These are phyloP conservation scores for Agonopterix arenella DNA, from an alignment of 2,888 invertebrate species.

Conservation along the genomic window DNA sequence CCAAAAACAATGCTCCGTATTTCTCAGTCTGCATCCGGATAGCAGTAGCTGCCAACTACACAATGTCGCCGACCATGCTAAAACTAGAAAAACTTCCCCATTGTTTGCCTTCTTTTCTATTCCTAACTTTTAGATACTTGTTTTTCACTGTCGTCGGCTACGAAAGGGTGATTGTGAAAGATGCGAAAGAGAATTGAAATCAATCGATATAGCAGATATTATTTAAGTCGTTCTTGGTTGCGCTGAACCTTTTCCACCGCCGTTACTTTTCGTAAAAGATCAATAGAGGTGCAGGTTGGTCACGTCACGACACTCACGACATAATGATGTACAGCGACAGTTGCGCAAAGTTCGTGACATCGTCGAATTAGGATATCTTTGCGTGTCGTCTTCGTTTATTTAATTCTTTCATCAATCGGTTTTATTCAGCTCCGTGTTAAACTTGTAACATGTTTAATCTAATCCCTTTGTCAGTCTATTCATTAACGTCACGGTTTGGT, in stretches of 20 bases:
- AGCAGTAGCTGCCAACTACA: slow-evolving; percentile 48
- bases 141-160: slow-evolving; percentile 39
- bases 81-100: slow-evolving; percentile 56
- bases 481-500: not conserved
- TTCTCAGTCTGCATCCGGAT: slow-evolving; percentile 47
- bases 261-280: slow-evolving; percentile 18
- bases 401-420: slow-evolving; percentile 36
- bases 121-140: slow-evolving; percentile 46
- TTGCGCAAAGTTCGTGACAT: slow-evolving; percentile 38
- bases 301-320: slow-evolving; percentile 27
- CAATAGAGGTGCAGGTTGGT: slow-evolving; percentile 28
- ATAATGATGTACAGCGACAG: slow-evolving; percentile 12
- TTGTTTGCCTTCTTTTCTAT: slow-evolving; percentile 54
- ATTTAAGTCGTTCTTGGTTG: not conserved
- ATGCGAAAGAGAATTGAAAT: slow-evolving; percentile 17
- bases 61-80: slow-evolving; percentile 49
- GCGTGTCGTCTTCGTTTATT: slow-evolving; percentile 56
- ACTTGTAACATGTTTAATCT: not conserved
- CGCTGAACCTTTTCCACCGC: slow-evolving; percentile 9
- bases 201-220: not conserved
- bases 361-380: slow-evolving; percentile 42
- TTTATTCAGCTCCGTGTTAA: not conserved
- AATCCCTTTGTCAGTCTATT: not conserved
- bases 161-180: slow-evolving; percentile 30
- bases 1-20: slow-evolving; percentile 56